These are phyloP conservation scores for Pyrocephalus nanus DNA, from an alignment of 2,797 vertebrate genomes.

Conservation along the genomic window DNA sequence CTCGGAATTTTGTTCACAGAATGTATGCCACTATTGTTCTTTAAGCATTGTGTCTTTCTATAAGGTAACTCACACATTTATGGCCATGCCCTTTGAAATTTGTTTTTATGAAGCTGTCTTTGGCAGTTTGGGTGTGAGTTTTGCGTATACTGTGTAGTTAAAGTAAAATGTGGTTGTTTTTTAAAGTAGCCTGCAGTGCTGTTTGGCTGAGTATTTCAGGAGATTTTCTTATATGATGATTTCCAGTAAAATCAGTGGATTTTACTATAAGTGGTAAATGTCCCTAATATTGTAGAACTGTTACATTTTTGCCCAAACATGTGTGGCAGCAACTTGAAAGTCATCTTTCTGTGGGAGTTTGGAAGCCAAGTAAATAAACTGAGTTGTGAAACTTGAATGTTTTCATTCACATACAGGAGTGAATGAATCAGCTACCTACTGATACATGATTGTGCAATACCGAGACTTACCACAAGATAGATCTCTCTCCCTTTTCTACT, in stretches of 20 bases:
- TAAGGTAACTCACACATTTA: background rate
- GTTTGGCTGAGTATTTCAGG: background rate
- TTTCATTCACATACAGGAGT: rapidly evolving
- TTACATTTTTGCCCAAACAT: background rate
- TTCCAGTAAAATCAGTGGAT: background rate
- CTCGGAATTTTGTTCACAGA: background rate
- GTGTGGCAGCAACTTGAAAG: background rate
- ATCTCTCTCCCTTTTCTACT: background rate
- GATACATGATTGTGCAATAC: background rate
- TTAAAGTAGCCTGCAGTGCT: background rate
- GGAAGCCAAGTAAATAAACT: background rate
- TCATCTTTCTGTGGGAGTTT: background rate
- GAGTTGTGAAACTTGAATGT: background rate
- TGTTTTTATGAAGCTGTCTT: background rate
- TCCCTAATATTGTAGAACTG: background rate
- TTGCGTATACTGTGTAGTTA: background rate
- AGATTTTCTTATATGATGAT: background rate
- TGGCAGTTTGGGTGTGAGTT: background rate
- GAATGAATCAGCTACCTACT: background rate
- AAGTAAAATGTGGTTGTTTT: background rate
- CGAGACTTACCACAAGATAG: background rate
- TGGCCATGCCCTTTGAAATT: background rate
- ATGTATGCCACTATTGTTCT: background rate
- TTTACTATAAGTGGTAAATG: background rate
- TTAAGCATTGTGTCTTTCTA: rapidly evolving